These are phyloP conservation scores for Podotricha telesiphe DNA, from an alignment of 2,888 invertebrate genomes.

Conservation along the genomic window DNA sequence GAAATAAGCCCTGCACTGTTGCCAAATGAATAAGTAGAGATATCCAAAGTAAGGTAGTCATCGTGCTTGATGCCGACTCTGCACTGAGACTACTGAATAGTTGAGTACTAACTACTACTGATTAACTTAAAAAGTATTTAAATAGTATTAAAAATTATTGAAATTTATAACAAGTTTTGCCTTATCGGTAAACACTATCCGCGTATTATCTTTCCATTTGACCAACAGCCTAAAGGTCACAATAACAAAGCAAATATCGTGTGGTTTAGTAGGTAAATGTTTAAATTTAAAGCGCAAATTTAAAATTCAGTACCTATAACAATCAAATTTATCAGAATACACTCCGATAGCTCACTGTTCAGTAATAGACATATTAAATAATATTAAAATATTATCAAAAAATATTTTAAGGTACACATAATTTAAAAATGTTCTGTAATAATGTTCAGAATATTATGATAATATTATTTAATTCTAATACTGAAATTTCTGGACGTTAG, in stretches of 20 bases:
- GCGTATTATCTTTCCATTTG: slow-evolving; percentile 9
- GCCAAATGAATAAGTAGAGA: slow-evolving; percentile 55
- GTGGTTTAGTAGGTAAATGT: neutral
- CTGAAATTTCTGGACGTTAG: neutral
- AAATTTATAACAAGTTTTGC: slow-evolving; percentile 3
- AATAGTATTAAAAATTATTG: slow-evolving; percentile 1
- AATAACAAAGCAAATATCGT: slow-evolving; percentile 4
- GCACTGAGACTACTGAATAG: neutral
- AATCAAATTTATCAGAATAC: too few species aligned
- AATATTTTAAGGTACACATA: too few species aligned
- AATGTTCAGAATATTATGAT: neutral
- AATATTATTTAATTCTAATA: neutral
- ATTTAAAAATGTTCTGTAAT: too few species aligned
- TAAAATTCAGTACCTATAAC: too few species aligned
- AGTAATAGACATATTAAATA: too few species aligned
- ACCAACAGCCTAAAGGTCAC: slow-evolving; percentile 4
- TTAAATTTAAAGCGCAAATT: too few species aligned
- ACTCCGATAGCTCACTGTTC: too few species aligned
- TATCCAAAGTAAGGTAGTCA: slow-evolving; percentile 53
- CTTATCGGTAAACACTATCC: slow-evolving; percentile 9
- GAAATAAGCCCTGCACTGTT: slow-evolving; percentile 58
- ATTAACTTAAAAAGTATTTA: neutral
- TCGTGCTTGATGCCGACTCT: slow-evolving; percentile 41
- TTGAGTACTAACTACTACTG: neutral
- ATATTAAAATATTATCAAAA: neutral